These are phyloP conservation scores for Alectoris magna DNA, from an alignment of 2,797 vertebrate species.

Conservation along the genomic window DNA sequence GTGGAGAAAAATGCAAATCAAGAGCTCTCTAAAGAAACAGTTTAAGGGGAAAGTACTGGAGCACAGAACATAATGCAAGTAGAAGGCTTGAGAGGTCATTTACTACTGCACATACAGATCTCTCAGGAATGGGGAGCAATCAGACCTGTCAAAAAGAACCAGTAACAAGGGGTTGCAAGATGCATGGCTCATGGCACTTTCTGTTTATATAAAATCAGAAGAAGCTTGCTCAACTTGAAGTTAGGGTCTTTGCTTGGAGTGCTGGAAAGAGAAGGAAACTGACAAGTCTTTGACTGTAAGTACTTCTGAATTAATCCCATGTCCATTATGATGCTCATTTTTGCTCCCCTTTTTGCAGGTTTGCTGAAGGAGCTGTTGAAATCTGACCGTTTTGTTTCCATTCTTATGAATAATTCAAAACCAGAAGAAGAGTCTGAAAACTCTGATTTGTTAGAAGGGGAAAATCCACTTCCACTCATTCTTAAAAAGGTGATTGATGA, in stretches of 20 bases:
- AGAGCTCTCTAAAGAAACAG: background rate
- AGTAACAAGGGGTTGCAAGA: background rate
- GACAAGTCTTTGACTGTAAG: background rate
- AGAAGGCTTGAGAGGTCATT: background rate
- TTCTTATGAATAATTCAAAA: conserved; percentile 85
- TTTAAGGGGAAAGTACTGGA: background rate
- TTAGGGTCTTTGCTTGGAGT: background rate
- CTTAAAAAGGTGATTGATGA: conserved; percentile 90
- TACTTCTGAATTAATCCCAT: background rate
- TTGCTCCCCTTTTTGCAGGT: conserved; percentile 73
- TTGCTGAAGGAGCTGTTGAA: conserved; percentile 89
- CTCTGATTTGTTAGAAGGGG: conserved; percentile 70
- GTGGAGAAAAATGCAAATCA: background rate
- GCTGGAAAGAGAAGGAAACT: background rate
- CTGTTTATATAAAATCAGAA: background rate
- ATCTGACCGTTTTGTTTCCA: conserved; percentile 83
- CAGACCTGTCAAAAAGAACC: background rate
- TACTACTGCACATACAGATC: background rate
- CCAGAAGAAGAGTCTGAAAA: conserved; percentile 53
- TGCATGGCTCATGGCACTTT: background rate
- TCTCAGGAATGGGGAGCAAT: background rate
- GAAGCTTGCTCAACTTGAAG: background rate
- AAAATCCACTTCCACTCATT: conserved; percentile 87
- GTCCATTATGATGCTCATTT: background rate
- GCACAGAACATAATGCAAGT: background rate